These are phyloP conservation scores for Cosmia pyralina DNA, from an alignment of 2,888 invertebrate species.

Conservation along the genomic window DNA sequence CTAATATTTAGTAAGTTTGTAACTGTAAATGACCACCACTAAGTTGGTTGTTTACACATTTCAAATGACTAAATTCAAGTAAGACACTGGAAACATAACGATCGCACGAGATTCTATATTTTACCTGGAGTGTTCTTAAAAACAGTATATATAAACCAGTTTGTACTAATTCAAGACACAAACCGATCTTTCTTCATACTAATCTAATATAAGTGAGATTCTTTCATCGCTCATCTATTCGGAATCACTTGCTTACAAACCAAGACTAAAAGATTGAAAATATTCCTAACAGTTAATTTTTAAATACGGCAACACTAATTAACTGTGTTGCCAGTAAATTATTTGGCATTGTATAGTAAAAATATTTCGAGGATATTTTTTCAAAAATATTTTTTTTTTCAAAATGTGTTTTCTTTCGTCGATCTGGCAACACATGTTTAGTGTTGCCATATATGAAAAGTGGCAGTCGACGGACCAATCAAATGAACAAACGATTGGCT, in stretches of 20 bases:
- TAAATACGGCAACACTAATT: conserved; percentile 55
- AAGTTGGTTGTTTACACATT: background rate
- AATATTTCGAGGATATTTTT: conserved; percentile 45
- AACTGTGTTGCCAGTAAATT: conserved; percentile 33
- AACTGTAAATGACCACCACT: conserved; percentile 1
- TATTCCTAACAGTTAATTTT: conserved; percentile 45
- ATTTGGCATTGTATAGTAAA: conserved; percentile 57
- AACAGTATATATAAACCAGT: conserved; percentile 25
- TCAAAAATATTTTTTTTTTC: conserved; percentile 15
- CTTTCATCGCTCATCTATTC: conserved; percentile 23
- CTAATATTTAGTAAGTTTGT: background rate
- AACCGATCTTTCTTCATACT: conserved; percentile 40
- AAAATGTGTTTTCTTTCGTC: conserved; percentile 18
- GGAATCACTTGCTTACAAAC: conserved; percentile 55
- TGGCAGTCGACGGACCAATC: conserved; percentile 48
- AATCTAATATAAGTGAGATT: conserved; percentile 59
- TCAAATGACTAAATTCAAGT: conserved; percentile 24
- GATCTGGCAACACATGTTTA: conserved; percentile 29
- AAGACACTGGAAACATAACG: conserved; percentile 3
- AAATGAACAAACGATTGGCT: conserved; percentile 43
- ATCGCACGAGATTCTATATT: conserved; percentile 27
- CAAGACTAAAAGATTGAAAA: conserved; percentile 53
- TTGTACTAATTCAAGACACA: conserved; percentile 49
- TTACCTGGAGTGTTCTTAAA: conserved; percentile 15
- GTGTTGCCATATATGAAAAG: conserved; percentile 57